These are phyloP conservation scores for Gymnocheta viridis DNA, from an alignment of 2,888 invertebrate species.

Conservation along the genomic window DNA sequence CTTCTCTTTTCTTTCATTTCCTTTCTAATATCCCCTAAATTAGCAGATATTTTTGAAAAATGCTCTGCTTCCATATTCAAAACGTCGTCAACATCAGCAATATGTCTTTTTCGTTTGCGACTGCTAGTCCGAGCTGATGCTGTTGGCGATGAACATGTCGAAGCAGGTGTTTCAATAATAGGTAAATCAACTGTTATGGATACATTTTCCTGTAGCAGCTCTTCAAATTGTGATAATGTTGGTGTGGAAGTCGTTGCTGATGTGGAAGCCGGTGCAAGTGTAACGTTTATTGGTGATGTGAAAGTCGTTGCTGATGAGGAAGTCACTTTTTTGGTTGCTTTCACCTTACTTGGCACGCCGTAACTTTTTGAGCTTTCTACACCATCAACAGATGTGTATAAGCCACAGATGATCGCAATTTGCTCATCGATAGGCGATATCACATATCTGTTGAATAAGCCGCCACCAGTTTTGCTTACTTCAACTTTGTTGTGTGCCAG, in stretches of 20 bases:
- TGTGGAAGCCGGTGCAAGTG: no score
- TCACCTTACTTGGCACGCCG: conserved; percentile 8
- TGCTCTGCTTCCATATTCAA: conserved; percentile 28
- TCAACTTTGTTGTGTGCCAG: conserved; percentile 37
- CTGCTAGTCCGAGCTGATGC: no score
- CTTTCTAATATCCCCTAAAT: neutral
- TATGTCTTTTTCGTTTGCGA: no score
- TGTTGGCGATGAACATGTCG: conserved; percentile 9
- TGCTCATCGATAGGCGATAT: conserved; percentile 23
- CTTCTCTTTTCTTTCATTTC: no score
- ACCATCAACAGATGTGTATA: neutral
- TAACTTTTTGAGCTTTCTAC: neutral
- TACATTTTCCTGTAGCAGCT: no score
- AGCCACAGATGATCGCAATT: no score
- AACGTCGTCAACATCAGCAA: no score
- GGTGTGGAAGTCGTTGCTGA: neutral
- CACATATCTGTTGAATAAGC: conserved; percentile 21
- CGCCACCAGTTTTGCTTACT: conserved; percentile 31
- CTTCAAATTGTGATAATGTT: no score
- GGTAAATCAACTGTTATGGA: conserved; percentile 2
- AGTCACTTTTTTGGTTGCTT: no score
- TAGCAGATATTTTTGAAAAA: conserved; percentile 28
- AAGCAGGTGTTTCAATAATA: neutral
- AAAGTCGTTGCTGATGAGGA: no score
- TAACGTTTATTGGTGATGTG: neutral